Conservation (phyloP, 2,888 invertebrate genomes). For the Anthophora plumipes region DNA sequence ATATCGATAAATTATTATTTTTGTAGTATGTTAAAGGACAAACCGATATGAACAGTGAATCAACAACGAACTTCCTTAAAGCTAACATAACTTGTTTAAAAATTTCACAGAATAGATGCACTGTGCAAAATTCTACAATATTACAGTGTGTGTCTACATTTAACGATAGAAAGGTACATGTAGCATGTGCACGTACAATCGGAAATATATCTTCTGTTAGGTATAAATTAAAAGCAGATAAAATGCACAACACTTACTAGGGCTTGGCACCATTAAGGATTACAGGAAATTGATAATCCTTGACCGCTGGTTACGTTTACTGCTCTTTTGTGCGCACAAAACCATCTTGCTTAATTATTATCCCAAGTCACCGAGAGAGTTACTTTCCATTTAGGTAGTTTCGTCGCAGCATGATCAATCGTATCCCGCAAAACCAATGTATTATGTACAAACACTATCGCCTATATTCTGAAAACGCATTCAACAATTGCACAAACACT, state of each 20-base stretch:
- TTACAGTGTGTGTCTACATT: conserved; percentile 10
- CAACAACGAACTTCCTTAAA: neutral
- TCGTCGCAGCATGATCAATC: conserved; percentile 66
- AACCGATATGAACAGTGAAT: neutral
- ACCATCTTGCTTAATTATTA: conserved; percentile 61
- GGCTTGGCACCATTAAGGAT: conserved; percentile 49
- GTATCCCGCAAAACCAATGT: conserved; percentile 48
- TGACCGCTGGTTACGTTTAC: conserved; percentile 31
- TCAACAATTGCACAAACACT: conserved; percentile 49
- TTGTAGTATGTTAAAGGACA: neutral
- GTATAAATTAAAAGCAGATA: conserved; percentile 11
- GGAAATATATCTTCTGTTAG: neutral
- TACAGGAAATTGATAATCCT: conserved; percentile 45
- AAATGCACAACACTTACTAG: conserved; percentile 58
- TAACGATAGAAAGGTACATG: neutral
- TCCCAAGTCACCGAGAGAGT: conserved; percentile 49
- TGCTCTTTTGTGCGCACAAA: conserved; percentile 45
- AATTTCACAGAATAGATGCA: neutral
- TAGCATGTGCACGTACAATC: neutral
- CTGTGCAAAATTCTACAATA: conserved; percentile 14
- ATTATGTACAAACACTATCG: conserved; percentile 50
- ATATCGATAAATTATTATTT: neutral
- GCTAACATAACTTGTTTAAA: neutral
- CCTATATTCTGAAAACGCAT: conserved; percentile 49
- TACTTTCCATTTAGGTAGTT: conserved; percentile 68